Evolutionary conservation across 1,140 invertebrate genomes (phyloP).

Genomic region (Hyles euphorbiae): DNA sequence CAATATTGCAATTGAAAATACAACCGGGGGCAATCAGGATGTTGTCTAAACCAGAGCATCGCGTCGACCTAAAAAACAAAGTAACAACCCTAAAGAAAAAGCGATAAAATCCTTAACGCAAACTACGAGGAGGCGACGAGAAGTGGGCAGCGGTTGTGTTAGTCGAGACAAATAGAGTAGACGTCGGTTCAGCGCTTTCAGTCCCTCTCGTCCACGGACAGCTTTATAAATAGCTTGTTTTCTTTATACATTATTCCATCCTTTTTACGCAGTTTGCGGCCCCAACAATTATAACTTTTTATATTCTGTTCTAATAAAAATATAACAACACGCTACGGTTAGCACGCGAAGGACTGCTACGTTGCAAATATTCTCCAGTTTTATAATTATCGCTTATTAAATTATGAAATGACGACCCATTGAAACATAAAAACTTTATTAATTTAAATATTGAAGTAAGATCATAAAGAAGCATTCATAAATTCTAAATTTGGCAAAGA

Average conservation of each 20-base stretch:
- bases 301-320: neutral
- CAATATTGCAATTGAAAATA: neutral
- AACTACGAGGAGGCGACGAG: slow-evolving; percentile 42
- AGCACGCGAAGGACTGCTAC: too few species aligned
- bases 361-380: too few species aligned
- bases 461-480: too few species aligned
- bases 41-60: slow-evolving; percentile 17
- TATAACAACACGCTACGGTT: neutral
- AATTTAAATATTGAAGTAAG: too few species aligned
- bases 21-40: slow-evolving; percentile 1
- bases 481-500: too few species aligned
- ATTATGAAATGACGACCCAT: too few species aligned
- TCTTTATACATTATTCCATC: slow-evolving; percentile 13
- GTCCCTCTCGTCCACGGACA: slow-evolving; percentile 30
- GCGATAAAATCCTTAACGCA: slow-evolving; percentile 46
- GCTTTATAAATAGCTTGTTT: slow-evolving; percentile 53
- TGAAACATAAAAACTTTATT: too few species aligned
- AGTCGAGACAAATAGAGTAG: slow-evolving; percentile 58
- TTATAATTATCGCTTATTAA: too few species aligned
- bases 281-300: too few species aligned
- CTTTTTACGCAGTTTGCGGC: neutral
- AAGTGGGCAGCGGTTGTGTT: slow-evolving; percentile 51
- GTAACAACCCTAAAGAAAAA: slow-evolving; percentile 23
- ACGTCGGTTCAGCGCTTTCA: slow-evolving; percentile 38
- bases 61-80: slow-evolving; percentile 26